Evolutionary conservation across 2,113 vertebrate species (phyloP), one percentile per base, ranked within the genome.

Genomic region (Vulpes lagopus): DNA sequence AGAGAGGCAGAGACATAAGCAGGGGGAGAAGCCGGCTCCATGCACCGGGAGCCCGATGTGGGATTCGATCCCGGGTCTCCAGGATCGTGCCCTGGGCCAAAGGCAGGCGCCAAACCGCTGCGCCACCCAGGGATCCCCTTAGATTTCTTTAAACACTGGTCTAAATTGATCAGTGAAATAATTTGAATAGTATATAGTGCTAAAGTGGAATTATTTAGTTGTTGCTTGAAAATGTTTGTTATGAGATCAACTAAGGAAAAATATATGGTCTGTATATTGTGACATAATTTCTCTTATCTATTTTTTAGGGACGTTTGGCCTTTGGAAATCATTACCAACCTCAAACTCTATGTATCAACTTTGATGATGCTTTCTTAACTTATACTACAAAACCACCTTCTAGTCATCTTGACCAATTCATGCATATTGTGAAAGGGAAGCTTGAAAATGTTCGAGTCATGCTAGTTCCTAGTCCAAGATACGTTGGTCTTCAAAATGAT

Each of bases 311-410:
- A 67, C 99, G 99, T 22, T 94, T 99, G 98, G 99, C 99, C 0
- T 99, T 99, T 98, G 99, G 99, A 88, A 99, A 99, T 98, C 99
- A 99, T 96, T 99, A 99, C 98, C 99, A 99, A 38, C 99, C 99
- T 8, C 99, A 99, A 97, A 99, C 99, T 55, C 98, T 99, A 80
- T 99, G 99, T 71, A 99, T 99, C 97, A 99, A 99, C 97, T 99
- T 99, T 96, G 99, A 99, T 93, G 99, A 99, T 89, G 99, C 99
- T 95, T 99, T 99, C 98, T 97, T 99, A 98, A 99, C 99, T 0
- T 99, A 99, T 0, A 99, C 99, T 95, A 99, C 99, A 96, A 99
- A 99, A 97, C 99, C 99, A n/a, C 99, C 99, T 80, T 99, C 99
- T 23, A 99, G 99, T 98, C 99, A 99, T 97, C 99, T 99, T 86